These are phyloP conservation scores for Agrotis puta DNA, from an alignment of 2,888 invertebrate genomes.

Conservation along the genomic window DNA sequence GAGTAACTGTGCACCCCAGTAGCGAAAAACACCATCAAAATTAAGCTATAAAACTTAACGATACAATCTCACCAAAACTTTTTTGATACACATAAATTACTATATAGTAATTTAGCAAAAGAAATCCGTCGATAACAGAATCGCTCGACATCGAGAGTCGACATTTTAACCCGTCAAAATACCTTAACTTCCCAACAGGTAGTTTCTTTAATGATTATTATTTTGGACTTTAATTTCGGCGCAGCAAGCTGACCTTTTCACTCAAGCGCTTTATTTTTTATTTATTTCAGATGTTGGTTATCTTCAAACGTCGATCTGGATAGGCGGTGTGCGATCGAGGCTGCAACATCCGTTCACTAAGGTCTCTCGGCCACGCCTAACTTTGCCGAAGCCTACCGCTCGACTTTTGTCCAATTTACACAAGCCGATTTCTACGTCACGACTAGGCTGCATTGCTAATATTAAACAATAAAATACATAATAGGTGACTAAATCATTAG, in stretches of 20 bases:
- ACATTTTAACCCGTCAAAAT: slow-evolving; percentile 83
- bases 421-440: background rate
- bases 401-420: slow-evolving; percentile 61
- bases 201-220: slow-evolving; percentile 84
- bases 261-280: slow-evolving; percentile 80
- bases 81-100: slow-evolving; percentile 72
- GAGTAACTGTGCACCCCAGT: slow-evolving; percentile 21
- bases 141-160: slow-evolving; percentile 50
- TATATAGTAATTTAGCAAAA: slow-evolving; percentile 71
- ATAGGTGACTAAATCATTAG: too few relatives aligned
- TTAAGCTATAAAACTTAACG: slow-evolving; percentile 85
- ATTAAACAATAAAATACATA: background rate
- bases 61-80: slow-evolving; percentile 75
- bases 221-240: slow-evolving; percentile 85
- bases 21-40: slow-evolving; percentile 68
- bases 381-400: slow-evolving; percentile 79
- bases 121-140: slow-evolving; percentile 67
- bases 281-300: slow-evolving; percentile 84
- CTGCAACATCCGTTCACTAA: slow-evolving; percentile 88
- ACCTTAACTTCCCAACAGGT: slow-evolving; percentile 76
- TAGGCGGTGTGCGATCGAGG: slow-evolving; percentile 80
- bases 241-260: slow-evolving; percentile 88
- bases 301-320: slow-evolving; percentile 86
- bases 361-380: slow-evolving; percentile 87
- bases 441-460: background rate